Percentiles rank a stretch among this genome's conserved stretches.
Conservation (phyloP, 2,888 invertebrate species). For the Cerceris rybyensis region DNA sequence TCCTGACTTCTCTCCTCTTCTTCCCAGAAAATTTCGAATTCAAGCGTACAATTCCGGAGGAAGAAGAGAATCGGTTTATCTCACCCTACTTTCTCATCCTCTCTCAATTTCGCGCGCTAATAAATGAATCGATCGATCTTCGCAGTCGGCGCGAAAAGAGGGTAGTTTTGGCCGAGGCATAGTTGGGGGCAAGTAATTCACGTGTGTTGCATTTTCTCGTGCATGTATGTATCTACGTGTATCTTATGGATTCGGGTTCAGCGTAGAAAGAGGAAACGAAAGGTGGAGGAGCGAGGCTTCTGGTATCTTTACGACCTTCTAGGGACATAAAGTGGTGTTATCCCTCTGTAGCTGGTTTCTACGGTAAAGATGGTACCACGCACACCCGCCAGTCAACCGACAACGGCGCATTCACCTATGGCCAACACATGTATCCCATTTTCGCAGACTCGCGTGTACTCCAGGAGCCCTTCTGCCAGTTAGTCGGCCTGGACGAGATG, state of each 20-base stretch:
- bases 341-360: constrained; percentile 66
- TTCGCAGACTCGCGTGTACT: constrained; percentile 9
- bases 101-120: constrained; percentile 40
- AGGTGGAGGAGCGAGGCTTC: constrained; percentile 55
- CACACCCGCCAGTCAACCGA: constrained; percentile 22
- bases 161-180: constrained; percentile 7
- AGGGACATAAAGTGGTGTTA: constrained; percentile 76
- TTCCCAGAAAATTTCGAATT: background rate
- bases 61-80: constrained; percentile 1
- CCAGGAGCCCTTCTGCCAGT: constrained; percentile 43
- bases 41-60: background rate
- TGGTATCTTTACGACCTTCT: constrained; percentile 75
- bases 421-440: constrained; percentile 13
- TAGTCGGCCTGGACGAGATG: constrained; percentile 54
- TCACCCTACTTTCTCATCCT: constrained; percentile 5
- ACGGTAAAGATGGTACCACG: constrained; percentile 37
- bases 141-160: constrained; percentile 13
- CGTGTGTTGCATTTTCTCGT: constrained; percentile 30
- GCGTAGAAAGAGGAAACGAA: constrained; percentile 26
- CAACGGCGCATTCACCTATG: constrained; percentile 14
- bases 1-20: background rate
- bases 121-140: constrained; percentile 62
- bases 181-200: background rate
- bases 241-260: constrained; percentile 29
- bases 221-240: constrained; percentile 23